A percentile compares a stretch with the other conserved stretches of the same genome.
Evolutionary conservation across 2,113 vertebrate genomes (phyloP).

Genomic region (Sakesphorus luctuosus): DNA sequence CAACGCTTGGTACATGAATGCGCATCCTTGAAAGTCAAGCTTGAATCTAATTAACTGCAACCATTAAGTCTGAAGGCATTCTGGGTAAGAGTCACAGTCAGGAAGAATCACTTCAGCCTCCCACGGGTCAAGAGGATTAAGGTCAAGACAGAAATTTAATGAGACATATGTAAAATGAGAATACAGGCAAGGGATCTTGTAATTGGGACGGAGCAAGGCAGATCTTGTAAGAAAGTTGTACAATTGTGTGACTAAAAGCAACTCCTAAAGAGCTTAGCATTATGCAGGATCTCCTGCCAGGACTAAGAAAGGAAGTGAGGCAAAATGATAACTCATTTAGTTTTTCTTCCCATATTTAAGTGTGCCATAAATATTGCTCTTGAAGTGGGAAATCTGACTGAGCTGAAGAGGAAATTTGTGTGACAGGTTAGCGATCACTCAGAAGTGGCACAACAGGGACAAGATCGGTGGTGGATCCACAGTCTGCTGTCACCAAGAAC

Average conservation of each 20-base stretch:
- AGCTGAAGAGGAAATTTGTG: not conserved
- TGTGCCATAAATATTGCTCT: not conserved
- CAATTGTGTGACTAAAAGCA: not conserved
- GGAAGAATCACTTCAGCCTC: not conserved
- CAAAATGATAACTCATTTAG: not conserved
- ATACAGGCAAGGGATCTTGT: not conserved
- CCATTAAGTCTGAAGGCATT: not conserved
- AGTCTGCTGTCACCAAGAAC: not conserved
- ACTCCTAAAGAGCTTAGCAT: not conserved
- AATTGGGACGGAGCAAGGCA: not conserved
- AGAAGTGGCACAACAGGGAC: accelerated
- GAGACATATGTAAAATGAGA: not conserved
- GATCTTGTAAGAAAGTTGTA: not conserved
- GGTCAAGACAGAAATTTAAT: not conserved
- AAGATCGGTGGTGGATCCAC: not conserved
- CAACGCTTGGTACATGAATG: not conserved
- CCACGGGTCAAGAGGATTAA: not conserved
- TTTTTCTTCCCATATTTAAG: not conserved
- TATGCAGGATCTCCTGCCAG: not conserved
- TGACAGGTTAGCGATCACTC: not conserved
- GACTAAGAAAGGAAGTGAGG: not conserved
- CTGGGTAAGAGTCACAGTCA: not conserved
- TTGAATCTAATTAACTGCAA: not conserved
- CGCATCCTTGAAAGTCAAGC: not conserved
- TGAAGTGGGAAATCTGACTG: not conserved